Evolutionary conservation across 64 coral and sea anemone species (phyloP).

Genomic region (Pachyseris speciosa): DNA sequence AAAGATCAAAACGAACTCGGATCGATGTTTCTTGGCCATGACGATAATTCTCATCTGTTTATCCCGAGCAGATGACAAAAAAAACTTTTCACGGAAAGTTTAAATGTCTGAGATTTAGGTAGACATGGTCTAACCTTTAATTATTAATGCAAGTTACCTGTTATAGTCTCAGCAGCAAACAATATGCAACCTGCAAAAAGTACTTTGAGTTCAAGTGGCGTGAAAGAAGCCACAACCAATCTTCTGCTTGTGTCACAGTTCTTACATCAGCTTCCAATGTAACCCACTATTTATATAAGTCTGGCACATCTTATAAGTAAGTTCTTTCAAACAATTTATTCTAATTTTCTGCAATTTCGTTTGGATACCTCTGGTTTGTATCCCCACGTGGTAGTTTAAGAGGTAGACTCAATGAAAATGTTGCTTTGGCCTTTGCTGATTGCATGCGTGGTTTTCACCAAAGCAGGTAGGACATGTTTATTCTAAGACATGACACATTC

Average conservation of each 20-base stretch:
- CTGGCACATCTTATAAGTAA: not conserved
- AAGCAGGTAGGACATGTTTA: constrained; percentile 1
- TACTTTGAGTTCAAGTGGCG: not conserved
- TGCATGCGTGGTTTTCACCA: not conserved
- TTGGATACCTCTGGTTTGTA: not conserved
- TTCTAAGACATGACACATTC: too few relatives aligned
- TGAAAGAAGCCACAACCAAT: not conserved
- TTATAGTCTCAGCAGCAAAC: not conserved
- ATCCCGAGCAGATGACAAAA: too few relatives aligned
- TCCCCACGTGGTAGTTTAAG: too few relatives aligned
- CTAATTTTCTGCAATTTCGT: not conserved
- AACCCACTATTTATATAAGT: not conserved
- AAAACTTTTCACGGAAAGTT: too few relatives aligned
- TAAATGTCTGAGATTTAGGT: too few relatives aligned
- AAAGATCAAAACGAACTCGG: too few relatives aligned
- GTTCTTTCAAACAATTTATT: too few relatives aligned
- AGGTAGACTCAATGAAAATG: not conserved
- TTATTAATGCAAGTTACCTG: too few relatives aligned
- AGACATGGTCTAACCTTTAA: too few relatives aligned
- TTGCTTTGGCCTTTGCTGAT: not conserved
- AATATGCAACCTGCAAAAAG: not conserved
- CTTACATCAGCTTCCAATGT: not conserved
- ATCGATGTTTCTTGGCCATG: too few relatives aligned
- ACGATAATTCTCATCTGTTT: too few relatives aligned
- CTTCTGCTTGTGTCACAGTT: not conserved